Evolutionary conservation across 1,140 invertebrate genomes (phyloP).

Genomic region (Spodoptera litura): DNA sequence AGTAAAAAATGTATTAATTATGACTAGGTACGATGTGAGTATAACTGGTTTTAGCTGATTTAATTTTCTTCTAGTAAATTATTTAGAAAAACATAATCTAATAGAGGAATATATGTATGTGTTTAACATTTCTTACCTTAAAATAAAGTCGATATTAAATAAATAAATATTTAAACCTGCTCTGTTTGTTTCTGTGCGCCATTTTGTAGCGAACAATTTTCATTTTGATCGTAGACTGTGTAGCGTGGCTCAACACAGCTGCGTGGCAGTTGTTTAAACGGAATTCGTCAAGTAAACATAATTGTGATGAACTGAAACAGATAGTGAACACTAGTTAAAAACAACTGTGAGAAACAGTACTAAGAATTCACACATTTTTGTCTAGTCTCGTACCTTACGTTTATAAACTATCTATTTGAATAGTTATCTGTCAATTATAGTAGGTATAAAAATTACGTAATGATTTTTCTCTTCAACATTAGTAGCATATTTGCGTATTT

Average conservation of each 20-base stretch:
- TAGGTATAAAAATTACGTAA: no score
- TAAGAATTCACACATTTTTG: background rate
- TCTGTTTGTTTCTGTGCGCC: background rate
- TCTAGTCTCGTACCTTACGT: no score
- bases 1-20: no score
- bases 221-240: background rate
- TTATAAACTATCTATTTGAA: no score
- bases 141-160: no score
- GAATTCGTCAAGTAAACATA: constrained; percentile 1
- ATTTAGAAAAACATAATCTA: background rate
- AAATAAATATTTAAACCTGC: background rate
- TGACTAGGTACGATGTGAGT: no score
- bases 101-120: no score
- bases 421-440: no score
- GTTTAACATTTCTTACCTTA: background rate
- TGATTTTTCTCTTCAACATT: no score
- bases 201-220: constrained; percentile 10
- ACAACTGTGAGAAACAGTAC: background rate
- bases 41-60: no score
- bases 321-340: background rate
- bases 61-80: background rate
- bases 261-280: constrained; percentile 3
- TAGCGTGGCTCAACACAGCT: background rate
- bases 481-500: no score
- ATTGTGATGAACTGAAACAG: constrained; percentile 1